Conservation (phyloP, 2,888 invertebrate genomes). For the Tachystola acroxantha region DNA sequence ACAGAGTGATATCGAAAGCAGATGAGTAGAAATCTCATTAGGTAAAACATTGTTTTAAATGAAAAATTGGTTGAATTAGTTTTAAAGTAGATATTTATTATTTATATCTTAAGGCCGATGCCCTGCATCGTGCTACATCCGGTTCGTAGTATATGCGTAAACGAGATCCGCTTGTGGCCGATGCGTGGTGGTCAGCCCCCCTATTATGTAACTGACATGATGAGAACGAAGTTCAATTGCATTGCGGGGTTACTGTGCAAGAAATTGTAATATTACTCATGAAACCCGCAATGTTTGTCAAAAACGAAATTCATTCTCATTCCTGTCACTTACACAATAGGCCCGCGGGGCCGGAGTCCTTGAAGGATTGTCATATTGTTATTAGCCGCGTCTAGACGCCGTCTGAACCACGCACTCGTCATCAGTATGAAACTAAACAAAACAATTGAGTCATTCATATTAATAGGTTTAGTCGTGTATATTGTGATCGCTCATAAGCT, state of each 20-base stretch:
- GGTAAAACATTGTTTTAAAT: conserved; percentile 49
- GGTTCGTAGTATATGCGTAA: too few species aligned
- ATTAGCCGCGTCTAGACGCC: conserved; percentile 14
- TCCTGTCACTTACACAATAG: too few species aligned
- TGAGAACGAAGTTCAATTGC: too few species aligned
- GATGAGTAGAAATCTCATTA: conserved; percentile 65
- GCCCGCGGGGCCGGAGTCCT: conserved; percentile 13
- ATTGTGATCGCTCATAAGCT: too few species aligned
- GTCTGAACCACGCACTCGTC: not conserved
- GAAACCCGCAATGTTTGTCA: too few species aligned
- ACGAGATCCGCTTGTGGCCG: too few species aligned
- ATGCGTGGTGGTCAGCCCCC: too few species aligned
- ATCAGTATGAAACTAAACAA: not conserved
- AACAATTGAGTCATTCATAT: not conserved
- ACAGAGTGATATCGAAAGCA: conserved; percentile 55
- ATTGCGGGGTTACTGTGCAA: too few species aligned
- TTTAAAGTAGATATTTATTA: conserved; percentile 66
- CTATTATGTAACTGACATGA: too few species aligned
- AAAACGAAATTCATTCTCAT: too few species aligned
- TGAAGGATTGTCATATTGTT: conserved; percentile 11
- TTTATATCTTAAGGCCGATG: conserved; percentile 41
- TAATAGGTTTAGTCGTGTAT: too few species aligned
- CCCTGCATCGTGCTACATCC: conserved; percentile 26
- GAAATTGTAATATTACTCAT: too few species aligned
- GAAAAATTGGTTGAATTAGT: conserved; percentile 55